Conservation (phyloP, 2,888 invertebrate species). For the Dexiosoma caninum region DNA sequence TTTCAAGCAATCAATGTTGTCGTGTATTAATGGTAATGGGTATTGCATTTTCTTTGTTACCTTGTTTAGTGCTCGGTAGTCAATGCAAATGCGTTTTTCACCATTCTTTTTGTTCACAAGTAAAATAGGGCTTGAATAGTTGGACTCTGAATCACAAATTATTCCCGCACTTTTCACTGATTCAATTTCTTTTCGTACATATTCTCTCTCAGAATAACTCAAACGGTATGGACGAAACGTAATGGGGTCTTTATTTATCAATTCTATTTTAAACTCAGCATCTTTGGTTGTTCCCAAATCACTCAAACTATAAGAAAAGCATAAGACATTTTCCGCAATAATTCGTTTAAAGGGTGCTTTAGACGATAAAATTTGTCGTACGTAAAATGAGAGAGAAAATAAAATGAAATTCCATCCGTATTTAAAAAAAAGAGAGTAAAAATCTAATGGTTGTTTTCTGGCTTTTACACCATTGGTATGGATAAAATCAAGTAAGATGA, state of each 20-base stretch:
- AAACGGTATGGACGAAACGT: conserved; percentile 55
- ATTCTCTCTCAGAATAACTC: conserved; percentile 21
- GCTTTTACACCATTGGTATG: too few species aligned
- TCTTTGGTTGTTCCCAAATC: conserved; percentile 48
- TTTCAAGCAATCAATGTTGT: conserved; percentile 14
- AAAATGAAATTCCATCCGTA: too few species aligned
- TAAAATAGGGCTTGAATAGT: conserved; percentile 61
- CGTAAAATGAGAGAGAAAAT: too few species aligned
- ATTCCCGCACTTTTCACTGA: conserved; percentile 53
- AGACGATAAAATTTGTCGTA: too few species aligned
- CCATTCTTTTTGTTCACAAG: conserved; percentile 69
- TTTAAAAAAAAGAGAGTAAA: too few species aligned
- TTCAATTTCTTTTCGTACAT: conserved; percentile 40
- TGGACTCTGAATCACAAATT: conserved; percentile 57
- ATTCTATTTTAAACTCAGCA: conserved; percentile 52
- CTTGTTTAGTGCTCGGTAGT: conserved; percentile 38
- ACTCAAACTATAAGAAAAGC: conserved; percentile 41
- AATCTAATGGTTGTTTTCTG: too few species aligned
- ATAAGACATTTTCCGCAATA: conserved; percentile 36
- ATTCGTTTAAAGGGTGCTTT: conserved; percentile 34
- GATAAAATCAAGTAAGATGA: too few species aligned
- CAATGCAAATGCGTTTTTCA: conserved; percentile 65
- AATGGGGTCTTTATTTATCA: conserved; percentile 39
- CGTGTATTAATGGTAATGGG: conserved; percentile 42
- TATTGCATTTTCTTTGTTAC: conserved; percentile 46